Base-by-base conservation (phyloP, 2,113 vertebrate genomes). In the Vimba vimba region DNA sequence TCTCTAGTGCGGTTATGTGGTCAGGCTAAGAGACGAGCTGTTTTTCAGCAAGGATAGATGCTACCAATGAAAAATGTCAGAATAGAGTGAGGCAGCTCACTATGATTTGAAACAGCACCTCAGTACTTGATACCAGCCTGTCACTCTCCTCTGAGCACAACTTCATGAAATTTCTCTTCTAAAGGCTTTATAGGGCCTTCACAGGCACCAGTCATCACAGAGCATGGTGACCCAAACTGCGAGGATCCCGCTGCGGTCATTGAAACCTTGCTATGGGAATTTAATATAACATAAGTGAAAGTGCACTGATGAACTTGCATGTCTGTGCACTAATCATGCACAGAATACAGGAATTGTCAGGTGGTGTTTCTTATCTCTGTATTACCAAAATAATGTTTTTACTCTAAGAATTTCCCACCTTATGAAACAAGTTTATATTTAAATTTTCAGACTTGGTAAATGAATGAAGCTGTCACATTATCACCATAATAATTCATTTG, bases 61-160 rank as follows among this genome's bases (percentile, higher is more conserved):
- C 66, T 23, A 39, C 9, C 0, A 30, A 36, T 23, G 3, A 69
- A 71, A 39, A 23, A 8, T 10, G 6, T 69, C 17, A 7, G 23
- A 60, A 27, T 17, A 79, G 2, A 81, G 25, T 23, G n/a, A 82
- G 39, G 60, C 60, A 7, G 9, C 39, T 66, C 21, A 52, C 45
- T 69, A 36, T 47, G 25, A 11, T 82, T 82, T 82, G 45, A 33
- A 82, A 52, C 79, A 55, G 50, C 85, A 80, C 64, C 62, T 73
- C 60, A 23, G 55, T 69, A 86, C 68, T 19, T 71, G 59, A 85
- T 64, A 85, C 73, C 83, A 89, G 86, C 82, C 79, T 68, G 80
- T 55, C 30, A 33, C 19, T 69, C 80, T 83, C 71, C 52, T 89
- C 76, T 85, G 71, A 89, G 83, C 85, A 76, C 55, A 85, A 85